A percentile compares a stretch with the other conserved stretches of the same genome.
phyloP scores from a whole-genome alignment of 92 coral and sea anemone genomes.

The Paramuricea clavata region DNA sequence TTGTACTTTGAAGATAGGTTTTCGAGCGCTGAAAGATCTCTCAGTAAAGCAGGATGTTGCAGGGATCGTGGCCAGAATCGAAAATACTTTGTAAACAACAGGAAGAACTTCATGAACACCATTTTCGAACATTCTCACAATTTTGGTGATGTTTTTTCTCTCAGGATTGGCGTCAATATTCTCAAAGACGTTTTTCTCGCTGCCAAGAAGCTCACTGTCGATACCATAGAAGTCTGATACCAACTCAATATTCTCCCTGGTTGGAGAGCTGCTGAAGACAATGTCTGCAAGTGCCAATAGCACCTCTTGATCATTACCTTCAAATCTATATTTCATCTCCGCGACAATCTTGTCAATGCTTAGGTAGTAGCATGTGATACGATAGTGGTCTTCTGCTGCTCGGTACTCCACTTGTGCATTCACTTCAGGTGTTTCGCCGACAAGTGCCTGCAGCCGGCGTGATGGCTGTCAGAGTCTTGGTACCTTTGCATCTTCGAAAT shows the following conservation, averaged over 20 bases:
- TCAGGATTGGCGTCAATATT: background rate
- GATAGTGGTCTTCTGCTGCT: constrained; percentile 51
- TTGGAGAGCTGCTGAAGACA: background rate
- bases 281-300: constrained; percentile 52
- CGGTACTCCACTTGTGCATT: constrained; percentile 43
- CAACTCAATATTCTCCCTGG: background rate
- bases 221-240: too few relatives aligned
- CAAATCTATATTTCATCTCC: constrained; percentile 47
- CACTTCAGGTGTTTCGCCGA: constrained; percentile 42
- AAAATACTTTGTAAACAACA: constrained; percentile 33
- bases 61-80: constrained; percentile 58
- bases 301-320: constrained; percentile 50
- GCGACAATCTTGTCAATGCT: constrained; percentile 57
- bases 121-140: constrained; percentile 40
- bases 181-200: too few relatives aligned
- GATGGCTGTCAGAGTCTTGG: constrained; percentile 40
- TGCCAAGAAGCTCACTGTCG: too few relatives aligned
- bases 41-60: constrained; percentile 58
- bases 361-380: constrained; percentile 46
- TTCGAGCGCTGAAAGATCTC: constrained; percentile 50
- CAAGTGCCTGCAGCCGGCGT: constrained; percentile 49
- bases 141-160: constrained; percentile 27
- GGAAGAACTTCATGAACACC: constrained; percentile 49
- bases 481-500: constrained; percentile 51
- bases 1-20: too few relatives aligned